phyloP scores from a whole-genome alignment of 2,888 invertebrate species.

The Yponomeuta cagnagella region DNA sequence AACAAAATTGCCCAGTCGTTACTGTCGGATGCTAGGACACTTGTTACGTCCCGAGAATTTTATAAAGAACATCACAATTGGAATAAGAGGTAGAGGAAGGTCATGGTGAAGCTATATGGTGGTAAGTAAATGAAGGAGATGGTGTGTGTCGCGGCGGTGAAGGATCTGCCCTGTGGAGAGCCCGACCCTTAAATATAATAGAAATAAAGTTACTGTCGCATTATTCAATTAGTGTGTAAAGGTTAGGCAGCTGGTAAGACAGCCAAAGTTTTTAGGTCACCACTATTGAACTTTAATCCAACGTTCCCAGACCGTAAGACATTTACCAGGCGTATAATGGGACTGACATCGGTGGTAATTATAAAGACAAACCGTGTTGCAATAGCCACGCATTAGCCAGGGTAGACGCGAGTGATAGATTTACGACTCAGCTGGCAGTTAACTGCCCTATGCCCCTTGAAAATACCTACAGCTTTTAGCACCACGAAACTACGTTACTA shows the following conservation, averaged over 20 bases:
- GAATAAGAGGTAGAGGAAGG: too few species aligned
- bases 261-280: neutral
- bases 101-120: too few species aligned
- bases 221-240: too few species aligned
- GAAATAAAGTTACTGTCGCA: too few species aligned
- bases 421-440: conserved; percentile 14
- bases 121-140: too few species aligned
- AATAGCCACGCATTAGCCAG: conserved; percentile 12
- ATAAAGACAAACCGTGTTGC: conserved; percentile 13
- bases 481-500: too few species aligned
- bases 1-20: too few species aligned
- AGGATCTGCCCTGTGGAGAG: neutral
- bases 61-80: too few species aligned
- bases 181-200: neutral
- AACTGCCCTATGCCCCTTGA: conserved; percentile 13
- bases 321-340: conserved; percentile 4
- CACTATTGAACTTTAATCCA: neutral
- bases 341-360: conserved; percentile 3
- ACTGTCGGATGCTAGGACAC: too few species aligned
- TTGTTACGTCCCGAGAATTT: too few species aligned
- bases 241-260: neutral
- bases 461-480: neutral
- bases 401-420: conserved; percentile 17
- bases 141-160: neutral
- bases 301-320: neutral